A percentile compares a stretch with the other conserved stretches of the same genome.
Conservation (phyloP, 1,140 invertebrate species). For the Penaeus chinensis region DNA sequence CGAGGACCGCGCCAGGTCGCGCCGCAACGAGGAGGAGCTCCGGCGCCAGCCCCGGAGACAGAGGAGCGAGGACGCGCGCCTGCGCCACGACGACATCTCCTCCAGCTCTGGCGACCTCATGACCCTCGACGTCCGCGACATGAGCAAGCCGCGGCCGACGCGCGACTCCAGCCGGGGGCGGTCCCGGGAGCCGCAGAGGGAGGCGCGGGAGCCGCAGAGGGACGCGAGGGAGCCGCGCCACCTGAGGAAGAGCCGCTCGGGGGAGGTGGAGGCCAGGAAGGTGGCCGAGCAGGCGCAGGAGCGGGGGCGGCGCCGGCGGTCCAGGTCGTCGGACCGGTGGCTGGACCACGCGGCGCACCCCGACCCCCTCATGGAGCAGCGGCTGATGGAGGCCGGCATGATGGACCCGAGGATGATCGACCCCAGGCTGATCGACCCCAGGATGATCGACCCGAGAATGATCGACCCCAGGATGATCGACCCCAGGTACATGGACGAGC, state of each 20-base stretch:
- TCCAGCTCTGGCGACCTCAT: conserved; percentile 50
- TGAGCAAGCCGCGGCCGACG: conserved; percentile 20
- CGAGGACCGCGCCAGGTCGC: conserved; percentile 18
- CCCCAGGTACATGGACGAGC: conserved; percentile 47
- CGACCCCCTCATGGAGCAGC: conserved; percentile 13
- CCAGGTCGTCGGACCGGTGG: conserved; percentile 46
- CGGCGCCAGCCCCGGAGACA: conserved; percentile 44
- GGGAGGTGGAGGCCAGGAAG: conserved; percentile 38
- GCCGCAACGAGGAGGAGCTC: conserved; percentile 28
- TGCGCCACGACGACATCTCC: conserved; percentile 33
- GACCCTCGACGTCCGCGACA: conserved; percentile 3
- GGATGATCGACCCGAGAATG: conserved; percentile 26
- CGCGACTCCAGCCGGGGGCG: conserved; percentile 41
- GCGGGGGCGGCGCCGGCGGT: conserved; percentile 24
- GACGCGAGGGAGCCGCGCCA: conserved; percentile 44
- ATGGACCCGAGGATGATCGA: conserved; percentile 28
- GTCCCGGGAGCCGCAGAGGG: background rate
- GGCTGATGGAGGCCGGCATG: background rate
- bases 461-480: conserved; percentile 46
- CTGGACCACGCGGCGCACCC: conserved; percentile 34
- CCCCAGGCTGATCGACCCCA: conserved; percentile 27
- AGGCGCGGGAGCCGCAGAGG: background rate
- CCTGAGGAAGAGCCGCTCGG: conserved; percentile 50
- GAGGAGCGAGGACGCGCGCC: conserved; percentile 42
- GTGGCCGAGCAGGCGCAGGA: conserved; percentile 8